Evolutionary conservation across 2,888 invertebrate genomes (phyloP), one percentile per base, ranked within the genome.

Genomic region (Aspidiotus destructor): DNA sequence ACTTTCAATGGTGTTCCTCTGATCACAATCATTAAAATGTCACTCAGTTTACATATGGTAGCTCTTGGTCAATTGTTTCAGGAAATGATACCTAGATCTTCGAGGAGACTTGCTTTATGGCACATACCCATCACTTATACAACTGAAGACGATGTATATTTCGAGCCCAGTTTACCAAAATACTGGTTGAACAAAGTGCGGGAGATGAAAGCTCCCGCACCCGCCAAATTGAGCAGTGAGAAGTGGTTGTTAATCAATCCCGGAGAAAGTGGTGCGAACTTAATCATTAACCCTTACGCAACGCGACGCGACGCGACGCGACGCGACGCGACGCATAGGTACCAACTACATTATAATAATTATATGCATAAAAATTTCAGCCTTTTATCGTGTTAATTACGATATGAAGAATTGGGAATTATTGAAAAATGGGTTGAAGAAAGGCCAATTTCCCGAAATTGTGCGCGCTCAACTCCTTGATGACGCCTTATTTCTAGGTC

Each of bases 401-500:
- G 88, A 89, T 73, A 74, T 76, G 13, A 77, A 77, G 8, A 89
- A 88, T 75, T 89, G 88, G 88, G 77, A 82, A 62, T 75, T 86
- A 74, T 80, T 92, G 0, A 85, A 84, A 8, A 78, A 81, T 28
- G 84, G 88, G 64, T 77, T 92, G 8, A 82, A 83, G 72, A 80
- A 81, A 58, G 80, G 83, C 0, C 79, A 82, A 2, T 81, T 80
- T 11, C 88, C 83, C 74, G 79, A 80, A 73, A 82, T 69, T 44
- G 72, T 72, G 62, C 63, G 74, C 67, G 73, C 74, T 0, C 94
- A 95, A 76, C 79, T 97, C 42, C 80, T 97, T 8, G 92, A 95
- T 74, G 96, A 97, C 76, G 85, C 88, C 0, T 80, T 90, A 78
- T 88, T 88, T 76, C 77, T 92, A 68, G 92, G 92, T 0, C 79